Evolutionary conservation across 2,888 invertebrate species (phyloP).

Genomic region (Nymphalis c-album): DNA sequence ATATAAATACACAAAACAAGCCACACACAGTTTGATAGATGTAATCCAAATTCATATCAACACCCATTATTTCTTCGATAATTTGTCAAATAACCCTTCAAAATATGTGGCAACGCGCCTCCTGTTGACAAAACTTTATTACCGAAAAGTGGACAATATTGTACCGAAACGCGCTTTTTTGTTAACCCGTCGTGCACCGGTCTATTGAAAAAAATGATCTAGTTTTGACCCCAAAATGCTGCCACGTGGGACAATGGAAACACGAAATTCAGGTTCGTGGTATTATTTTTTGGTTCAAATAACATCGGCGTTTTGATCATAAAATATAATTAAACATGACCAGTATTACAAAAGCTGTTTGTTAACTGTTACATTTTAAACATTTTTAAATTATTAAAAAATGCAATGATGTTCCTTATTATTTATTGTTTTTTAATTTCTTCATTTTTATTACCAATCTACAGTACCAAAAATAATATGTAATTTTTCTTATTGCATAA

Average conservation of each 20-base stretch:
- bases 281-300: conserved; percentile 31
- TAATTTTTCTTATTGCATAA: neutral
- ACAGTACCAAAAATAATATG: too few relatives aligned
- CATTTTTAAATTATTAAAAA: neutral
- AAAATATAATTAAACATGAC: conserved; percentile 26
- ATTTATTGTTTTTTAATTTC: too few relatives aligned
- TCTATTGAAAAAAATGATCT: conserved; percentile 64
- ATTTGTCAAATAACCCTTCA: conserved; percentile 77
- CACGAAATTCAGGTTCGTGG: conserved; percentile 66
- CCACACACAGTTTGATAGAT: conserved; percentile 51
- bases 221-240: conserved; percentile 73
- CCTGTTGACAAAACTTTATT: conserved; percentile 80
- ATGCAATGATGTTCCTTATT: too few relatives aligned
- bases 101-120: conserved; percentile 58
- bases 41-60: conserved; percentile 56
- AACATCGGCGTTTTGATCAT: conserved; percentile 26
- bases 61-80: conserved; percentile 61
- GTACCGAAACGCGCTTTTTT: conserved; percentile 68
- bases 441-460: too few relatives aligned
- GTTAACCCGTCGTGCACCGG: conserved; percentile 62
- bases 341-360: conserved; percentile 14
- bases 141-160: conserved; percentile 80
- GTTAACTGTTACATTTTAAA: conserved; percentile 1
- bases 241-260: conserved; percentile 64
- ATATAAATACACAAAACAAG: conserved; percentile 17